Base-by-base conservation (phyloP, 2,888 invertebrate genomes). In the Pycnomerus fuliginosus region DNA sequence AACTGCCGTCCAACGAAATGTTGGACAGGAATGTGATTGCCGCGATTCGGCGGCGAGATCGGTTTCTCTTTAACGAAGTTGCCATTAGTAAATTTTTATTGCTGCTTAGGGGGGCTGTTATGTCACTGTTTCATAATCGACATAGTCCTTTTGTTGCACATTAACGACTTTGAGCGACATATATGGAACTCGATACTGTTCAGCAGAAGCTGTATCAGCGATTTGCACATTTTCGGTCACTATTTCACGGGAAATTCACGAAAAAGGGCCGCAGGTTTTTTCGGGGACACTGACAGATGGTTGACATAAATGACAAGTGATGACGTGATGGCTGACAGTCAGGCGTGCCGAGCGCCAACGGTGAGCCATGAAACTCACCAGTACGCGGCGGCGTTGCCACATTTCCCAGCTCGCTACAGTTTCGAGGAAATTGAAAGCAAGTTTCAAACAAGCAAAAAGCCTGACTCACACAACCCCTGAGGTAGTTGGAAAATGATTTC, bases 21-120 rank as follows among this genome's bases (percentile, higher is more conserved):
- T 95, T 96, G 38, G 93, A 87, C 60, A 97, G 79, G 78, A 96
- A 97, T 67, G 91, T 89, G 65, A 94, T 82, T 59, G 96, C 96
- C 68, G 94, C 92, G 62, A 93, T 81, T 72, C 92, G 83, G 74
- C 91, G 82, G 68, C 90, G 82, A 65, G 88, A 87, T 74, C 84
- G 83, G 64, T 75, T 75, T 61, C 76, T 74, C 67, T 75, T 77
- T 55, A 76, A 60, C 59, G 75, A 73, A 64, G 72, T 74, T 73
- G 78, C 77, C 78, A 79, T 79, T 66, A 47, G 34, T n/a, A 37
- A 35, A 12, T 3, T 56, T 42, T 43, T 45, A 39, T 38, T 35
- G 42, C 39, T 48, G 22, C 35, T 46, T 53, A 51, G 38, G 48
- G 48, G 41, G 35, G 25, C 23, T 48, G 44, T 57, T 55, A 50